These are phyloP conservation scores for Rhinolophus sinicus DNA, from an alignment of 2,113 vertebrate species.

Conservation along the genomic window DNA sequence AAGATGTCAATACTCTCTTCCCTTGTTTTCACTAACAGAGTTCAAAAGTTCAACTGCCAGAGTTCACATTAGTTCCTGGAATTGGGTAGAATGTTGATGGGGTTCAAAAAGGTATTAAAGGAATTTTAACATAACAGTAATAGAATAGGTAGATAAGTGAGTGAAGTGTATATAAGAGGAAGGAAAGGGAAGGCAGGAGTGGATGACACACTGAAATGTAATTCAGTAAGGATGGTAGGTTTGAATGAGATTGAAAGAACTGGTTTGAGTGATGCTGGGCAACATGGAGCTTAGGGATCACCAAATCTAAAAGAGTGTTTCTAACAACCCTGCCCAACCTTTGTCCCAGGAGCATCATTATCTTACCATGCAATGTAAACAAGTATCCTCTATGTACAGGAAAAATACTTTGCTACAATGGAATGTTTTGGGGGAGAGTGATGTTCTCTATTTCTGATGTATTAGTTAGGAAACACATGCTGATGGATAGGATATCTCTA, in stretches of 20 bases:
- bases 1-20: not conserved
- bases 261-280: not conserved
- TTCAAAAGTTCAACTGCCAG: not conserved
- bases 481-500: not conserved
- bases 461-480: not conserved
- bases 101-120: not conserved
- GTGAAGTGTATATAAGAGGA: not conserved
- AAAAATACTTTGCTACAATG: not conserved
- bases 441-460: not conserved
- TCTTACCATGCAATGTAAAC: not conserved
- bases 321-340: not conserved
- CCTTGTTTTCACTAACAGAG: not conserved
- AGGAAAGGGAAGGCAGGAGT: not conserved
- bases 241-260: not conserved
- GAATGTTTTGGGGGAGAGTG: not conserved
- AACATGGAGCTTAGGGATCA: not conserved
- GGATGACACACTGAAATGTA: not conserved
- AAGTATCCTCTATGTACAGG: not conserved
- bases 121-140: not conserved
- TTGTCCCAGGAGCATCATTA: not conserved
- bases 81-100: not conserved
- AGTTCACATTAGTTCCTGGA: not conserved
- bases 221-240: not conserved
- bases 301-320: not conserved
- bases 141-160: not conserved